Conservation (phyloP, 2,888 invertebrate genomes). For the Mantis religiosa region DNA sequence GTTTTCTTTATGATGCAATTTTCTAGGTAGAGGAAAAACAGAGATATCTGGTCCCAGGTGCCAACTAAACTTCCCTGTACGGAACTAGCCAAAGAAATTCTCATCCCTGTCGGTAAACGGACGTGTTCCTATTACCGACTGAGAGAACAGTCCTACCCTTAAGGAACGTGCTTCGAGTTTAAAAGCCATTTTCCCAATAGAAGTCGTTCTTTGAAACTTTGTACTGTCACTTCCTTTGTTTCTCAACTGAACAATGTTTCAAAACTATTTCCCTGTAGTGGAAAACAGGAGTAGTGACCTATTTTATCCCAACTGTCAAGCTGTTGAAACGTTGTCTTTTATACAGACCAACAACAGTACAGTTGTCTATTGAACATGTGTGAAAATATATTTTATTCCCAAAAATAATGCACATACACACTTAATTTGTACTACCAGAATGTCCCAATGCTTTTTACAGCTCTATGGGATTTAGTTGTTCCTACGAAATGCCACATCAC, state of each 20-base stretch:
- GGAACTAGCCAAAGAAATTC: not conserved
- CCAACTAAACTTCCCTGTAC: not conserved
- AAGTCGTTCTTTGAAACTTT: not conserved
- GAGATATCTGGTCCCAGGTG: not conserved
- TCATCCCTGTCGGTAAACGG: not conserved
- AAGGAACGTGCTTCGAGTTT: not conserved
- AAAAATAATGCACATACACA: too few relatives aligned
- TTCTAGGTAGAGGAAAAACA: not conserved
- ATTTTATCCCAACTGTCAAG: too few relatives aligned
- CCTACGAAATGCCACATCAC: too few relatives aligned
- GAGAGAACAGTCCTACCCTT: not conserved
- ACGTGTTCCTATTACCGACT: not conserved
- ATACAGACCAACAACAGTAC: too few relatives aligned
- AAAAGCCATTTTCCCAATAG: not conserved
- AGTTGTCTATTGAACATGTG: too few relatives aligned
- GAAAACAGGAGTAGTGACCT: not conserved
- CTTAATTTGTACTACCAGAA: too few relatives aligned
- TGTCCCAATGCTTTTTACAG: too few relatives aligned
- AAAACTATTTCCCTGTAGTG: not conserved
- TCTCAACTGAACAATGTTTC: not conserved
- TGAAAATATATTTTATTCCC: too few relatives aligned
- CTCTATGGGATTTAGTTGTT: too few relatives aligned
- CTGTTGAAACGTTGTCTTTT: too few relatives aligned
- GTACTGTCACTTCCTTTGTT: not conserved
- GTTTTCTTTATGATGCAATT: not conserved